Conservation (phyloP, 2,888 invertebrate genomes). For the Stramonita haemastoma region DNA sequence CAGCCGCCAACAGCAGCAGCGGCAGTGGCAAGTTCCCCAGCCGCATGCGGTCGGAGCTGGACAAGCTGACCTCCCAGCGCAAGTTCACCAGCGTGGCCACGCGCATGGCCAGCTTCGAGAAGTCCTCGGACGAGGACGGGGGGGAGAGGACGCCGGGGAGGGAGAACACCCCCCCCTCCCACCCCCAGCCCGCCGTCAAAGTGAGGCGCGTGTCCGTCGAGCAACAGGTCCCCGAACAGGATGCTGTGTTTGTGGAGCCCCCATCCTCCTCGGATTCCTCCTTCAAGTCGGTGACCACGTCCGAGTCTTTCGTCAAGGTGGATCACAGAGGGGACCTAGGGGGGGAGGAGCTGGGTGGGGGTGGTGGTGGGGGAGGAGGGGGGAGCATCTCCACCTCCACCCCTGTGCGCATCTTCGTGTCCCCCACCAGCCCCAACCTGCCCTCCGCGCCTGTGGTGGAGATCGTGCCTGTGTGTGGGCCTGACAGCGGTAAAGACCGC, state of each 20-base stretch:
- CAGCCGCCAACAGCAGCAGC: slow-evolving; percentile 26
- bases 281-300: slow-evolving; percentile 48
- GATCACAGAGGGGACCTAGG: slow-evolving; percentile 51
- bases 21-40: slow-evolving; percentile 47
- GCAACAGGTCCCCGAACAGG: not conserved
- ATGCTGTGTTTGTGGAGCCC: not conserved
- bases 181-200: slow-evolving; percentile 53
- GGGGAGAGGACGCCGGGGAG: slow-evolving; percentile 50
- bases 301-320: slow-evolving; percentile 45
- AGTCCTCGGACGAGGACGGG: slow-evolving; percentile 43
- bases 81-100: slow-evolving; percentile 73
- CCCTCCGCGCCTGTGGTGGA: slow-evolving; percentile 64
- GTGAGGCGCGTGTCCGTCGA: slow-evolving; percentile 56
- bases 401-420: slow-evolving; percentile 65
- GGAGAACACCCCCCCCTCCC: slow-evolving; percentile 35
- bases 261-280: slow-evolving; percentile 44
- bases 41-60: slow-evolving; percentile 69
- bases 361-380: too few relatives aligned
- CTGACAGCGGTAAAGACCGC: slow-evolving; percentile 31
- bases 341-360: slow-evolving; percentile 45
- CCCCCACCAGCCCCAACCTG: slow-evolving; percentile 61
- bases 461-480: slow-evolving; percentile 58
- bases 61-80: slow-evolving; percentile 78
- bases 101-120: slow-evolving; percentile 75
- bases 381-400: slow-evolving; percentile 51